Conservation (phyloP, 2,888 invertebrate species). For the Athrips mouffetella region DNA sequence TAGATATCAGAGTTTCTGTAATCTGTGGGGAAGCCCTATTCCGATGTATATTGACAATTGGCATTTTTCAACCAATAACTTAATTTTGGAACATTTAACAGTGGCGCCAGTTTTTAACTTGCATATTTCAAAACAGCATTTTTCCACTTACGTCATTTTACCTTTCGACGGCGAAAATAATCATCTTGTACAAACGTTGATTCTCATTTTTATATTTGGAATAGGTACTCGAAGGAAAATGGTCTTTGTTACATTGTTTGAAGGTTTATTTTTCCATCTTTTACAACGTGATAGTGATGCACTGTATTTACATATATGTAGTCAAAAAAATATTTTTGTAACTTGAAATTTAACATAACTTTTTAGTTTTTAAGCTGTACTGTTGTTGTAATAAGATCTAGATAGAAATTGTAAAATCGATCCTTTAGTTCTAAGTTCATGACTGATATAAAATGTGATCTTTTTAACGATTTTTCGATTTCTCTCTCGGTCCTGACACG, state of each 20-base stretch:
- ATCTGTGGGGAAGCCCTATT: too few relatives aligned
- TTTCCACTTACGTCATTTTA: background rate
- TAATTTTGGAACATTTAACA: too few relatives aligned
- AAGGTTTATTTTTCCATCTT: conserved; percentile 20
- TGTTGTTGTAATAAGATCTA: conserved; percentile 42
- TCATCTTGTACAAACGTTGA: background rate
- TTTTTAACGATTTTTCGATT: conserved; percentile 59
- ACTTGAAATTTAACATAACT: conserved; percentile 29
- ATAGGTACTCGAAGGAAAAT: background rate
- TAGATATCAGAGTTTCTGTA: too few relatives aligned
- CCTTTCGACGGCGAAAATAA: background rate
- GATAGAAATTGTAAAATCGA: conserved; percentile 61
- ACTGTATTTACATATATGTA: conserved; percentile 55
- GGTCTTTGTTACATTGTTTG: background rate
- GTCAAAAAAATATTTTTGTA: conserved; percentile 29
- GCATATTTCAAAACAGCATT: conserved; percentile 1
- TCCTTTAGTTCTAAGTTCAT: conserved; percentile 49
- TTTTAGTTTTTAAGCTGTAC: conserved; percentile 8
- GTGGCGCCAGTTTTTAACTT: background rate
- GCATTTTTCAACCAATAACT: too few relatives aligned
- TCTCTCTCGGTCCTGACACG: conserved; percentile 50
- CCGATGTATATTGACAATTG: too few relatives aligned
- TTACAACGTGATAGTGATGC: conserved; percentile 50
- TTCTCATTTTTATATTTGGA: background rate
- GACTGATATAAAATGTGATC: conserved; percentile 46